Conservation (phyloP, 2,888 invertebrate species). For the Beris chalybata region DNA sequence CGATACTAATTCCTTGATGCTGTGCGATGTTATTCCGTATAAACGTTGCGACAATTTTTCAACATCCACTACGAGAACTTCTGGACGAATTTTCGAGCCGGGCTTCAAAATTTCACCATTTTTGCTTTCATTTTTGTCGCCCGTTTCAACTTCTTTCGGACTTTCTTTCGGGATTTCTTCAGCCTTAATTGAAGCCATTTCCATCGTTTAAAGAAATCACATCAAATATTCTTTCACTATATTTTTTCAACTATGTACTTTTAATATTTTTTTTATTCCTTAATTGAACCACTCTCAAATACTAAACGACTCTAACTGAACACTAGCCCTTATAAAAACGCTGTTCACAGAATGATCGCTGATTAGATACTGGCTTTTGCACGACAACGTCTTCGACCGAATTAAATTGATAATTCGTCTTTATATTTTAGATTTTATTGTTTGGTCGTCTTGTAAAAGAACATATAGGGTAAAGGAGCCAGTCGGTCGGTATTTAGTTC, state of each 20-base stretch:
- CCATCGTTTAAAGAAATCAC: conserved; percentile 20
- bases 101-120: conserved; percentile 46
- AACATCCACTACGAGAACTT: conserved; percentile 47
- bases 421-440: conserved; percentile 22
- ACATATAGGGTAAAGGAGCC: too few relatives aligned
- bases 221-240: too few relatives aligned
- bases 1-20: conserved; percentile 51
- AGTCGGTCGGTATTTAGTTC: too few relatives aligned
- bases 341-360: conserved; percentile 31
- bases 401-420: conserved; percentile 19
- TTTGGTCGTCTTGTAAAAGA: not conserved
- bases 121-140: not conserved
- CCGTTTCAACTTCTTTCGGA: not conserved
- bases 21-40: conserved; percentile 52
- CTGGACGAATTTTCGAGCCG: conserved; percentile 53
- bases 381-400: conserved; percentile 12
- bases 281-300: too few relatives aligned
- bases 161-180: conserved; percentile 5
- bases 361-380: conserved; percentile 33
- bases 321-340: not conserved
- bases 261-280: too few relatives aligned
- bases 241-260: too few relatives aligned
- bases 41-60: conserved; percentile 50
- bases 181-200: conserved; percentile 27
- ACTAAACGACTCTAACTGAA: conserved; percentile 15